These are phyloP conservation scores for Turnix velox DNA, from an alignment of 2,113 vertebrate genomes.

Conservation along the genomic window DNA sequence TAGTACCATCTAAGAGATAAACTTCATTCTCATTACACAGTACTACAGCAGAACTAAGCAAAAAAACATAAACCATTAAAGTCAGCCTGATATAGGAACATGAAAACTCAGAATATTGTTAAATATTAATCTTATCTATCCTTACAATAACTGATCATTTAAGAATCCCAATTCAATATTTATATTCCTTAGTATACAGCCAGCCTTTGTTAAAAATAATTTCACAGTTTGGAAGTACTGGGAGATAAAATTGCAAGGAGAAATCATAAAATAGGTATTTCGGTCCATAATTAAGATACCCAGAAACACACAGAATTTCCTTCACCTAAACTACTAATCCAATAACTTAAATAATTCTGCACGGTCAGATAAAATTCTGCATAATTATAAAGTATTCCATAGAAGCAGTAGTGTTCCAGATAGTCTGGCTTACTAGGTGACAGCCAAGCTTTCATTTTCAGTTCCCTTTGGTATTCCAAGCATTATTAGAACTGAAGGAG, in stretches of 20 bases:
- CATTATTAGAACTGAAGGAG: neutral
- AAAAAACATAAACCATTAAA: neutral
- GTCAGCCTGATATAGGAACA: neutral
- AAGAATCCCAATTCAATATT: neutral
- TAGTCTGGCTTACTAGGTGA: neutral
- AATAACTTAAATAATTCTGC: neutral
- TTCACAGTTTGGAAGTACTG: neutral
- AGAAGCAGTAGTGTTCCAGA: neutral
- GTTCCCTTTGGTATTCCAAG: neutral
- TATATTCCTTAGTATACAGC: neutral
- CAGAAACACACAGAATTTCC: neutral
- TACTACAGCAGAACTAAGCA: neutral
- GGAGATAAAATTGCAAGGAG: neutral
- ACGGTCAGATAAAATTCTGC: neutral
- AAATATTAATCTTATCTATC: neutral
- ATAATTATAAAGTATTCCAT: neutral
- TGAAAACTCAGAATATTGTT: neutral
- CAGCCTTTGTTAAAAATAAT: neutral
- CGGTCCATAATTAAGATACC: neutral
- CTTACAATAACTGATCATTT: neutral
- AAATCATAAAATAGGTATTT: neutral
- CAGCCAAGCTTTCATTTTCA: neutral
- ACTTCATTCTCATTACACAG: neutral
- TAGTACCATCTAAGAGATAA: neutral
- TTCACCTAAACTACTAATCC: neutral